A percentile compares a stretch with the other conserved stretches of the same genome.
Evolutionary conservation across 2,797 vertebrate species (phyloP).

Genomic region (Coranthus polyacanthus): DNA sequence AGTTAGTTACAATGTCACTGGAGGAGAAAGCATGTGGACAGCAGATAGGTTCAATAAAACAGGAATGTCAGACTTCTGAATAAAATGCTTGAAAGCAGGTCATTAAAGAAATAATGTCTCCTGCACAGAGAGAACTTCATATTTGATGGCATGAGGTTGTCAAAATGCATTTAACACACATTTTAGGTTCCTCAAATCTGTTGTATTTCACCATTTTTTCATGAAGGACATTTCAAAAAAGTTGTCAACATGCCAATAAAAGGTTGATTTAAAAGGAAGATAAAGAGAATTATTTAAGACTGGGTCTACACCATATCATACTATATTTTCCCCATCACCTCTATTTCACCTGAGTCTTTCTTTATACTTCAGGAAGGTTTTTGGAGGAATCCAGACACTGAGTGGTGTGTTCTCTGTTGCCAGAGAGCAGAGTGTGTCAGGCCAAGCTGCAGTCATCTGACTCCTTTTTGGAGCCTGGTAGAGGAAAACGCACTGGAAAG

Average conservation of each 20-base stretch:
- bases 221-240: not conserved
- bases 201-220: not conserved
- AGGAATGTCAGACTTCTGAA: conserved; percentile 5
- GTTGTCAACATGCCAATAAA: not conserved
- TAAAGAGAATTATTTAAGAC: conserved; percentile 10
- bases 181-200: conserved; percentile 19
- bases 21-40: not conserved
- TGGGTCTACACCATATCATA: not conserved
- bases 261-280: not conserved
- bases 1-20: not conserved
- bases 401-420: not conserved
- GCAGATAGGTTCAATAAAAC: not conserved
- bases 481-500: not conserved
- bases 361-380: conserved; percentile 3
- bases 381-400: not conserved
- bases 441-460: not conserved
- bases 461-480: not conserved
- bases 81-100: conserved; percentile 17
- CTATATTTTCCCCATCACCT: not conserved
- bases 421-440: not conserved
- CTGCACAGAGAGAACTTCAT: not conserved
- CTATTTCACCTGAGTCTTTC: not conserved
- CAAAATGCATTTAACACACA: not conserved
- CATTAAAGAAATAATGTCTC: conserved; percentile 9
- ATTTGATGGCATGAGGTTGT: not conserved